phyloP scores from a whole-genome alignment of 2,888 invertebrate species.

The Anarsia innoxiella region DNA sequence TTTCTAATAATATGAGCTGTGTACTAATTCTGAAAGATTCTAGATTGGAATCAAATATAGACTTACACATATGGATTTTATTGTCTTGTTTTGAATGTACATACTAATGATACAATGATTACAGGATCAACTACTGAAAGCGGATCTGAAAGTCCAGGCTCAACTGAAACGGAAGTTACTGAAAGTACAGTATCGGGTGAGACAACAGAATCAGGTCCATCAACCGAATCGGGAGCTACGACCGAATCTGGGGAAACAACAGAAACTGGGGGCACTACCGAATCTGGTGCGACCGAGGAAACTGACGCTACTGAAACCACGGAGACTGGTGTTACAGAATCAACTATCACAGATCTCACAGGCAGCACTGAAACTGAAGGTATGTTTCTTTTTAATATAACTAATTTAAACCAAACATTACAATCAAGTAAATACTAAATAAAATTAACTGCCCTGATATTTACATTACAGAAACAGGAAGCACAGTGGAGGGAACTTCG shows the following conservation, averaged over 20 bases:
- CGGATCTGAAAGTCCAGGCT: constrained; percentile 11
- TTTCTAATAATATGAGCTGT: too few relatives aligned
- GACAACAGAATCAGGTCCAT: constrained; percentile 7
- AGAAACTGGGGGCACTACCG: constrained; percentile 14
- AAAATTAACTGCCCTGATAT: too few relatives aligned
- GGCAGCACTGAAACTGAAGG: constrained; percentile 18
- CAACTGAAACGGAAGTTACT: constrained; percentile 7
- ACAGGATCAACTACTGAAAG: constrained; percentile 3
- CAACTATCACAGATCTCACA: constrained; percentile 14
- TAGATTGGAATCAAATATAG: too few relatives aligned
- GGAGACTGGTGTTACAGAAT: constrained; percentile 10
- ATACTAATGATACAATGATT: not conserved
- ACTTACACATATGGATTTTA: too few relatives aligned
- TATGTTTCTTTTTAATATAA: not conserved
- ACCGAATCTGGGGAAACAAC: constrained; percentile 14
- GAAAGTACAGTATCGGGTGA: constrained; percentile 10
- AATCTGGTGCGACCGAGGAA: constrained; percentile 11
- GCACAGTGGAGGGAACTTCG: constrained; percentile 19
- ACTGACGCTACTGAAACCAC: constrained; percentile 17
- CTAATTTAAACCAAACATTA: too few relatives aligned
- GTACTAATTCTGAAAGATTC: too few relatives aligned
- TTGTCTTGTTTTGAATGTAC: too few relatives aligned
- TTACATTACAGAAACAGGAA: constrained; percentile 24
- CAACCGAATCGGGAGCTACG: constrained; percentile 4
- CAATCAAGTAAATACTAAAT: too few relatives aligned